These are phyloP conservation scores for Potorous gilbertii DNA, from an alignment of 2,797 vertebrate genomes.

Conservation along the genomic window DNA sequence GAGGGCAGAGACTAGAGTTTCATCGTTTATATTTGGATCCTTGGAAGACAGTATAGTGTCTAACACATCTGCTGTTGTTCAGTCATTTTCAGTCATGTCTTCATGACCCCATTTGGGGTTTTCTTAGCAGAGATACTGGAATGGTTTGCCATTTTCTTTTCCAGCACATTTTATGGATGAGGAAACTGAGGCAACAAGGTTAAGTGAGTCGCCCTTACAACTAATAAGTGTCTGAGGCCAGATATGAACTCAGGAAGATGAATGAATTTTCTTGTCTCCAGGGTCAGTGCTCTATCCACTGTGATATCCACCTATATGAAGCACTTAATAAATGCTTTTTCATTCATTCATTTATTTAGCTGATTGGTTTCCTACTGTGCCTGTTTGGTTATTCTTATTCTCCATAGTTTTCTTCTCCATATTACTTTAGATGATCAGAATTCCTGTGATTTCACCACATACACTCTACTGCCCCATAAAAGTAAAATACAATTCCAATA, in stretches of 20 bases:
- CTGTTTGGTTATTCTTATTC: not conserved
- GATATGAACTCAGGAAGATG: not conserved
- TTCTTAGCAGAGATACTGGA: not conserved
- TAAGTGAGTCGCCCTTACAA: not conserved
- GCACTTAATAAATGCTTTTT: not conserved
- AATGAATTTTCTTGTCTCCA: not conserved
- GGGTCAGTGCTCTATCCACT: not conserved
- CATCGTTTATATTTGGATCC: not conserved
- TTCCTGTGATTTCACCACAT: constrained; percentile 35
- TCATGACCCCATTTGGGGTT: not conserved
- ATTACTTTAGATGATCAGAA: not conserved
- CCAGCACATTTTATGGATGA: not conserved
- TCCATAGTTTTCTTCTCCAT: not conserved
- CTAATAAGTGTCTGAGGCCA: not conserved
- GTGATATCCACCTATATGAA: too few species aligned
- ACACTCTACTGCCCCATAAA: constrained; percentile 37
- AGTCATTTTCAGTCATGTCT: not conserved
- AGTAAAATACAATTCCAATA: constrained; percentile 39
- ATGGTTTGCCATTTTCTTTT: not conserved
- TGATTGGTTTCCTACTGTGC: not conserved
- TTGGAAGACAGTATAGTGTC: not conserved
- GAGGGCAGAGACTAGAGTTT: not conserved
- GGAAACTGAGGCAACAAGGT: not conserved
- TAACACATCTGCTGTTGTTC: not conserved
- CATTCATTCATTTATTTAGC: not conserved